Percentiles rank a stretch among this genome's conserved stretches.
phyloP scores from a whole-genome alignment of 2,113 vertebrate genomes.

The Phalacrocorax pelagicus region DNA sequence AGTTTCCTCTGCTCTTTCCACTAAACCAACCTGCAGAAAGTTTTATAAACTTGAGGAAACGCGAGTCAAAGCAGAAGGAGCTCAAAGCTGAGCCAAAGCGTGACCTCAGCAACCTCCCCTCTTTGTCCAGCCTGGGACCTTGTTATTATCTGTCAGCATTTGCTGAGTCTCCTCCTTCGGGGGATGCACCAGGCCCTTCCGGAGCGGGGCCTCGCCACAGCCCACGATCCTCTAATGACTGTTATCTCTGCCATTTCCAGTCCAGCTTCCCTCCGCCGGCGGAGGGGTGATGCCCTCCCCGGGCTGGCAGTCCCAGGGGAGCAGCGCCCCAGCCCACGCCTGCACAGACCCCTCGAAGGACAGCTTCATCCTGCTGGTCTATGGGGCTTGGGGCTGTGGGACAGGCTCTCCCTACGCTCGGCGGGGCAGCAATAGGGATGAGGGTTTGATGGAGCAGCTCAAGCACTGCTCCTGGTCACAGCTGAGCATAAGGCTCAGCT shows the following conservation, averaged over 20 bases:
- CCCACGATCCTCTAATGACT: background rate
- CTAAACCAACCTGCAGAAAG: background rate
- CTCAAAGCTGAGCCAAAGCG: constrained; percentile 59
- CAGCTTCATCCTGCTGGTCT: accelerated
- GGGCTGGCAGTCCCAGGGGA: background rate
- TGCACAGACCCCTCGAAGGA: background rate
- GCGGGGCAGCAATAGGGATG: background rate
- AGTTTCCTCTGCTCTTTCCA: constrained; percentile 53
- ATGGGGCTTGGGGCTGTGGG: background rate
- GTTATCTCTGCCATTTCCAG: constrained; percentile 45
- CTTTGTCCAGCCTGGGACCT: constrained; percentile 84
- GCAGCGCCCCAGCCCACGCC: background rate
- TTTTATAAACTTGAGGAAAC: constrained; percentile 64
- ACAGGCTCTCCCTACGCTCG: accelerated
- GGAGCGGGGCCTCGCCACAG: background rate
- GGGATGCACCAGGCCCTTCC: constrained; percentile 51
- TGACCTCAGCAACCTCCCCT: constrained; percentile 68
- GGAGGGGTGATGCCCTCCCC: background rate
- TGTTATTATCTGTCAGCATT: constrained; percentile 76
- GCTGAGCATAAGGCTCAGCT: background rate
- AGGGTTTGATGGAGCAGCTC: background rate
- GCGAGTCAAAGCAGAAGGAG: constrained; percentile 30
- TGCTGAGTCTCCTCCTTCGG: constrained; percentile 31
- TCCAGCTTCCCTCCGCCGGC: background rate
- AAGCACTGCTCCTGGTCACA: background rate